These are phyloP conservation scores for Nycticorax nycticorax DNA, from an alignment of 2,113 vertebrate species.

Conservation along the genomic window DNA sequence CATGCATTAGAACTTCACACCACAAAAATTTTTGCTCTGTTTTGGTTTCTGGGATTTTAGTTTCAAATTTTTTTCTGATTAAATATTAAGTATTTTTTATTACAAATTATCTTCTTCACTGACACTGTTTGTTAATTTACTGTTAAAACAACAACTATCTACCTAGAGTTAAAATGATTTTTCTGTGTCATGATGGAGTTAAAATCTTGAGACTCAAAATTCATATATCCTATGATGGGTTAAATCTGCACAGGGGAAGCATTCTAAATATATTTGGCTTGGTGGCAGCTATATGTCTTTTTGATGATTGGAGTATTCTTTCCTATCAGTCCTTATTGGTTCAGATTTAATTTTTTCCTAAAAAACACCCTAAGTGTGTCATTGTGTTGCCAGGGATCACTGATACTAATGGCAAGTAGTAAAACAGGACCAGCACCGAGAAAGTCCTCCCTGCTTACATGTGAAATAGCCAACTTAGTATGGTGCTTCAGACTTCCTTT, in stretches of 20 bases:
- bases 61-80: not conserved
- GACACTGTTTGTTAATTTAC: not conserved
- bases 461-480: not conserved
- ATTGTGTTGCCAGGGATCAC: not conserved
- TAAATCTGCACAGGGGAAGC: not conserved
- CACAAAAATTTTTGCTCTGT: fast-evolving
- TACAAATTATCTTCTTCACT: not conserved
- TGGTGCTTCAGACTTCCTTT: not conserved
- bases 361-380: not conserved
- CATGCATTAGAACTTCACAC: not conserved
- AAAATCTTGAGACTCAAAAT: not conserved
- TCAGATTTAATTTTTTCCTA: not conserved
- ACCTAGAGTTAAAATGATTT: not conserved
- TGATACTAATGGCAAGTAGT: not conserved
- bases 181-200: not conserved
- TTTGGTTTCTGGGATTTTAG: not conserved
- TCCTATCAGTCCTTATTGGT: not conserved
- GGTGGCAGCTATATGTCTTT: not conserved
- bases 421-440: not conserved
- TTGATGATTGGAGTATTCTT: not conserved
- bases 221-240: not conserved
- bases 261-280: not conserved
- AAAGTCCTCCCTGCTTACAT: not conserved
- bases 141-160: not conserved
- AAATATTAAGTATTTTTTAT: not conserved